phyloP scores from a whole-genome alignment of 2,797 vertebrate species.

The Natrix natrix region DNA sequence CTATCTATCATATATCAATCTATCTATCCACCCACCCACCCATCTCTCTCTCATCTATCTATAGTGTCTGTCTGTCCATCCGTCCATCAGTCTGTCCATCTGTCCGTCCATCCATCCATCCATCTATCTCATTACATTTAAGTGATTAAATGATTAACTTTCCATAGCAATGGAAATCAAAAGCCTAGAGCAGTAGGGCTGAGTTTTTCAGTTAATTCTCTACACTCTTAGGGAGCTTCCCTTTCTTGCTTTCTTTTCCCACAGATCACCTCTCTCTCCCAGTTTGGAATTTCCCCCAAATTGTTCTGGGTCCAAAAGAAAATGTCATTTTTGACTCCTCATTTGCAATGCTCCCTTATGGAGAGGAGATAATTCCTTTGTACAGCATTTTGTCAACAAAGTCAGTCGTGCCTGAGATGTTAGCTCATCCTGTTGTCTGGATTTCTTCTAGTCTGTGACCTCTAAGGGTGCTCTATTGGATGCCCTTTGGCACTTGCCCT shows the following conservation, averaged over 20 bases:
- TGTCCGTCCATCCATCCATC: too few species aligned
- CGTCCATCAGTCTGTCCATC: accelerated
- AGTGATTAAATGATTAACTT: background rate
- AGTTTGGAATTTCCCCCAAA: too few species aligned
- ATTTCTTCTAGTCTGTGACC: background rate
- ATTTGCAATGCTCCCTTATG: background rate
- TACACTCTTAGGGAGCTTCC: background rate
- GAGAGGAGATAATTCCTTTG: background rate
- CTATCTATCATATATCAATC: too few species aligned
- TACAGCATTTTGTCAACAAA: background rate
- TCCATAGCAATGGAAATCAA: background rate
- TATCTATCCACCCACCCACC: too few species aligned
- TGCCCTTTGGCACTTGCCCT: background rate
- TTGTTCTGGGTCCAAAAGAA: background rate
- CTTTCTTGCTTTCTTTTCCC: background rate
- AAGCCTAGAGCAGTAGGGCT: background rate
- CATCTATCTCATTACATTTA: background rate
- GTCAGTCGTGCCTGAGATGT: background rate
- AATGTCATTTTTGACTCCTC: background rate
- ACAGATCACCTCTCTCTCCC: background rate
- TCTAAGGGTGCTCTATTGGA: background rate
- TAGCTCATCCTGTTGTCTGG: background rate
- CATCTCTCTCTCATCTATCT: too few species aligned
- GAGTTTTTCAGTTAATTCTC: background rate
- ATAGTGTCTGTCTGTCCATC: too few species aligned